Base-by-base conservation (phyloP, 1,140 invertebrate species). In the Cotesia glomerata region DNA sequence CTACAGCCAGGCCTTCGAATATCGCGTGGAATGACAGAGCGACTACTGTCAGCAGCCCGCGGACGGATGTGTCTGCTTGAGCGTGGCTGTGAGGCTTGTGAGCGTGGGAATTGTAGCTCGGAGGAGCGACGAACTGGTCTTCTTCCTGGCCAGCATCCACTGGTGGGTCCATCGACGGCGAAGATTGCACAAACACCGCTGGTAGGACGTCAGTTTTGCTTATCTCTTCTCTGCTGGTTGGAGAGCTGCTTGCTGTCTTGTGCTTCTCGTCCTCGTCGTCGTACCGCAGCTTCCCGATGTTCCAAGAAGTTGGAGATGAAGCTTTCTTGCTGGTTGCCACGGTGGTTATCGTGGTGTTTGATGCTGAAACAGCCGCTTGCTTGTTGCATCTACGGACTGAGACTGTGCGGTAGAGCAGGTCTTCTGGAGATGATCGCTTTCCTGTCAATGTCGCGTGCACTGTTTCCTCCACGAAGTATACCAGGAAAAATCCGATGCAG, bases 1-100 rank as follows among this genome's bases (percentile, higher is more conserved):
- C 94, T 7, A 95, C 92, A 0, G 94, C 93, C 63, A 95, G 85
- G 0, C 94, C 94, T 84, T 95, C 94, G 82, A 95, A 94, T 9
- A 95, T 89, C 0, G 93, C 92, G 81, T 95, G 94, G 76, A 95
- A 93, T 4, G 93, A 94, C 0, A 95, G 82, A 0, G 94, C 94
- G 52, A 94, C 81, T 9, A 95, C 90, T 2, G 93, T 91, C 36
- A 94, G 73, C 13, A 92, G 77, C 9, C 91, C 90, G 52, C 91
- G 84, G 62, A 93, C 85, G 0, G 91, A 88, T 70, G 88, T 82
- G 39, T 83, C 78, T 0, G 75, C 71, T 58, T 72, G 34, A 74
- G 39, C 14, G 49, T 66, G 34, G 9, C 13, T n/a, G 51, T 62
- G 5, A 14, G 63, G 9, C 35, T 26, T 5, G 32, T 65, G 14